Base-by-base conservation (phyloP, 2,113 vertebrate species). In the Bubalus kerabau region DNA sequence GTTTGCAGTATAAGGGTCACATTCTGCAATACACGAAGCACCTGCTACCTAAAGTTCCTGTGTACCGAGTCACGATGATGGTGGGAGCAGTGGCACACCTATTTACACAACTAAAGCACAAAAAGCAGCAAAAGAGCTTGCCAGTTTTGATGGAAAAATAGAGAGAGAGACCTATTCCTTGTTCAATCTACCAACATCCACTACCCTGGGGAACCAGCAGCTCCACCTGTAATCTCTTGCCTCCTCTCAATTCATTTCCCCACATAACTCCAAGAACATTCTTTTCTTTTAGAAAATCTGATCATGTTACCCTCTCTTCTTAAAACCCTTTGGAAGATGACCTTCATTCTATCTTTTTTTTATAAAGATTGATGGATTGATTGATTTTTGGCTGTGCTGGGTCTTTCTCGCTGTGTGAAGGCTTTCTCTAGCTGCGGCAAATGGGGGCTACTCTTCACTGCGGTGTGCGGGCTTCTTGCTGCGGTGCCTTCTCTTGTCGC, bases 381-480 rank as follows among this genome's bases (percentile, higher is more conserved):
- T 7, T 14, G 40, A 76, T 76, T 26, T 71, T 26, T 3, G 71
- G 40, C 40, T 15, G 40, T 26, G 40, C 23, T 14, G 71, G 11
- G 71, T 43, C 71, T 43, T 76, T 36, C 71, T 43, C 14, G 40
- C 40, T 43, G 40, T 14, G 6, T 76, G 40, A 23, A 7, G 71
- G 23, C 23, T 14, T 43, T 24, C 40, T 43, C 71, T 14, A 7
- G 40, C 71, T 26, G 71, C 1, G 1, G 40, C 71, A 76, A 7
- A 0, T 2, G 12, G 40, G 40, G 40, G 71, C 40, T 43, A 24
- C 23, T 43, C 40, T 26, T 24, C 71, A 7, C 3, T 15, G 23
- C 0, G 1, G 71, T 1, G 6, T 43, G 3, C 3, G 0, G 40
- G n/a, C n/a, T 36, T 36, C 64, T 21, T 11, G n/a, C 10, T 36